Conservation (phyloP, 37 sponge, comb jelly and placozoan species). For the Diacarnus erythraeanus region DNA sequence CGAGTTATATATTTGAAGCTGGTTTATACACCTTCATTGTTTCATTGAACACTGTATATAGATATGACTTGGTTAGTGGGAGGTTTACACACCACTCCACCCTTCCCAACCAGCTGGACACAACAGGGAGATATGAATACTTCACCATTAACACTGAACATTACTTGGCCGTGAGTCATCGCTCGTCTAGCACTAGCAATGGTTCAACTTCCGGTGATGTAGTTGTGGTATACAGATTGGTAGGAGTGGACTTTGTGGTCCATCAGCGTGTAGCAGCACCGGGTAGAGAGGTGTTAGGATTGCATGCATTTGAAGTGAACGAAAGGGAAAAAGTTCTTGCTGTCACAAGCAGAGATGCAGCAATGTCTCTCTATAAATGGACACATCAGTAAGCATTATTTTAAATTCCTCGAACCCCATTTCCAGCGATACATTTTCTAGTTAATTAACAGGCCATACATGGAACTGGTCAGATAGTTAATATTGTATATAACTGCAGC, state of each 20-base stretch:
- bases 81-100: not conserved
- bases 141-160: not conserved
- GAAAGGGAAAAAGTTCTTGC: not conserved
- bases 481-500: too few species aligned
- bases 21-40: not conserved
- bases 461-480: too few species aligned
- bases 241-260: not conserved
- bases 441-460: too few species aligned
- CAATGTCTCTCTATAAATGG: too few species aligned
- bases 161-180: slow-evolving; percentile 4
- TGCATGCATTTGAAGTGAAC: not conserved
- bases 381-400: too few species aligned
- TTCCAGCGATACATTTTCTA: too few species aligned
- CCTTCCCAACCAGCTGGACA: not conserved
- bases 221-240: slow-evolving; percentile 3
- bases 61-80: not conserved
- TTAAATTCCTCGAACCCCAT: too few species aligned
- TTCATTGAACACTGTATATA: not conserved
- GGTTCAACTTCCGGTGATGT: not conserved
- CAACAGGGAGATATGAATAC: not conserved
- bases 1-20: not conserved
- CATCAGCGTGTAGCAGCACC: slow-evolving; percentile 6
- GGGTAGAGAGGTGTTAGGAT: not conserved
- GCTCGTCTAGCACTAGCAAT: not conserved
- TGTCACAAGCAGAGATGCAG: not conserved